Evolutionary conservation across 2,888 invertebrate genomes (phyloP).

Genomic region (Mythimna pallens): DNA sequence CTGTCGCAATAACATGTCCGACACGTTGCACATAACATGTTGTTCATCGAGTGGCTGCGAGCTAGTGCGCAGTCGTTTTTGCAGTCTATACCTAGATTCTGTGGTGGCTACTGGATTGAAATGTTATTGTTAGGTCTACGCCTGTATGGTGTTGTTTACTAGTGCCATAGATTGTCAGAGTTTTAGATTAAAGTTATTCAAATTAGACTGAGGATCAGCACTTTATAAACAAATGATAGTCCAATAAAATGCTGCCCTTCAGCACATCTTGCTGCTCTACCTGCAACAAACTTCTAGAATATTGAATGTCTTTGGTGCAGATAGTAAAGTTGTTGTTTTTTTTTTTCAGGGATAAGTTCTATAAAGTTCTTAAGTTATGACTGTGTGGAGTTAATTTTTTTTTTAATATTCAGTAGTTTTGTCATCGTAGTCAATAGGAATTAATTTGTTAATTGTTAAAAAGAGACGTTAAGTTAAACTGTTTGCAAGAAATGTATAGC

Average conservation of each 20-base stretch:
- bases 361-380: too few species aligned
- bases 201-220: not conserved
- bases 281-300: too few species aligned
- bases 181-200: not conserved
- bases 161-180: not conserved
- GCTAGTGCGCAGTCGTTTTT: slow-evolving; percentile 13
- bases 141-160: not conserved
- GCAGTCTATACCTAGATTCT: not conserved
- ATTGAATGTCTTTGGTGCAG: too few species aligned
- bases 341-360: too few species aligned
- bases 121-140: not conserved
- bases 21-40: slow-evolving; percentile 33
- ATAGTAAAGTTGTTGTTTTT: too few species aligned
- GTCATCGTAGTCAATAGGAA: too few species aligned
- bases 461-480: not conserved
- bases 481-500: not conserved
- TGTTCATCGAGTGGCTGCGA: slow-evolving; percentile 24
- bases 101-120: slow-evolving; percentile 7
- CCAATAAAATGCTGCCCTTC: not conserved
- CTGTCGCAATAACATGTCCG: slow-evolving; percentile 49
- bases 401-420: too few species aligned
- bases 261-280: not conserved
- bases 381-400: too few species aligned
- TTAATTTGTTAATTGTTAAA: not conserved
- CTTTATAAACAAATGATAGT: not conserved